Conservation (phyloP, 2,888 invertebrate species). For the Vesta saturnalis region DNA sequence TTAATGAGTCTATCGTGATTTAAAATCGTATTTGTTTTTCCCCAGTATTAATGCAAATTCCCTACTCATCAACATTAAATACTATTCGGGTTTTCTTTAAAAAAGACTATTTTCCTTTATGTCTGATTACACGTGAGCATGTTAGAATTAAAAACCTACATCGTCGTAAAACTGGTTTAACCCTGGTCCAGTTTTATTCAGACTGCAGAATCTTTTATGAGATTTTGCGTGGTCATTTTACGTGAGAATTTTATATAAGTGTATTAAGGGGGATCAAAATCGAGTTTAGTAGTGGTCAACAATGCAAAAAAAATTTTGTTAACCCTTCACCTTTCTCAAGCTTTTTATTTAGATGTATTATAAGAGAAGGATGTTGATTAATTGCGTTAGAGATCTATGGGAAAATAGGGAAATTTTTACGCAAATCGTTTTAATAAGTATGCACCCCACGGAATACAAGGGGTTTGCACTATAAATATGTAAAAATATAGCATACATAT, state of each 20-base stretch:
- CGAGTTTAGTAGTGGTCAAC: conserved; percentile 31
- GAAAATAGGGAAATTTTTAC: conserved; percentile 33
- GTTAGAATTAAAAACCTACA: conserved; percentile 35
- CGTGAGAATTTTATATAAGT: conserved; percentile 37
- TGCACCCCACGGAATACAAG: conserved; percentile 23
- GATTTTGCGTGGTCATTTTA: conserved; percentile 36
- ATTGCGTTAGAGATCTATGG: conserved; percentile 36
- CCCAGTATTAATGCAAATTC: too few relatives aligned
- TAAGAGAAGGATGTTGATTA: conserved; percentile 36
- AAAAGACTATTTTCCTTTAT: conserved; percentile 17
- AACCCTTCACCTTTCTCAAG: conserved; percentile 38
- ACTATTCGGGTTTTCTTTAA: too few relatives aligned
- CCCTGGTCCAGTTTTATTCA: conserved; percentile 31
- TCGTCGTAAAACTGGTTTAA: conserved; percentile 33
- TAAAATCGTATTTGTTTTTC: too few relatives aligned
- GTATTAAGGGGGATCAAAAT: conserved; percentile 25
- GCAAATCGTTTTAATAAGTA: conserved; percentile 17
- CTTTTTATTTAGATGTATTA: conserved; percentile 23
- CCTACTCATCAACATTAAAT: too few relatives aligned
- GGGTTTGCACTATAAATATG: neutral
- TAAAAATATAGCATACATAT: neutral
- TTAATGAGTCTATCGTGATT: too few relatives aligned
- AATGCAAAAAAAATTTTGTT: conserved; percentile 6
- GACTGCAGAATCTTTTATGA: conserved; percentile 23
- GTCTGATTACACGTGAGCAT: conserved; percentile 17